Evolutionary conservation across 2,113 vertebrate genomes (phyloP).

Genomic region (Thunnus maccoyii): DNA sequence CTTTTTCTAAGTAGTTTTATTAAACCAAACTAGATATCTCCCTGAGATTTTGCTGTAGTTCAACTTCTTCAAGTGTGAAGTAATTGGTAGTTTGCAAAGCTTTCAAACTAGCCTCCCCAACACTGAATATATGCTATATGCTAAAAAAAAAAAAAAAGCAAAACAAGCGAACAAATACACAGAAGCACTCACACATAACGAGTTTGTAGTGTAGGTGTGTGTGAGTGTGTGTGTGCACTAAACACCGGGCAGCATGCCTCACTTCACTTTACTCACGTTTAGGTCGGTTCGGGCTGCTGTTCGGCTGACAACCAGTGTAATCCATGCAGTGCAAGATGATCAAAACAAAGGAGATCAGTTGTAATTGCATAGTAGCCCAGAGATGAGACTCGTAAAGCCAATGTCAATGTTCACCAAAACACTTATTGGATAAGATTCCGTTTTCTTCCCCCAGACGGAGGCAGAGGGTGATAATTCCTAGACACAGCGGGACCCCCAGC

Average conservation of each 20-base stretch:
- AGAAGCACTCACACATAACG: neutral
- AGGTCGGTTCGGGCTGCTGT: constrained; percentile 94
- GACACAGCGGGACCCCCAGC: constrained; percentile 78
- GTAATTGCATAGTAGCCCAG: constrained; percentile 99
- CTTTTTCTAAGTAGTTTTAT: too few species aligned
- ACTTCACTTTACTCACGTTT: constrained; percentile 91
- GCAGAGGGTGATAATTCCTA: constrained; percentile 72
- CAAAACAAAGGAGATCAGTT: constrained; percentile 98
- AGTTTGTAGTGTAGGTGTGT: neutral
- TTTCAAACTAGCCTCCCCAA: too few species aligned
- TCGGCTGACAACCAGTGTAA: constrained; percentile 96
- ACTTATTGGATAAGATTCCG: constrained; percentile 64
- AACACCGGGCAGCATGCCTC: constrained; percentile 25
- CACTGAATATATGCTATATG: neutral
- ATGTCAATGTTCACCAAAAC: constrained; percentile 84
- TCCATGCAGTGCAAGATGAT: constrained; percentile 99
- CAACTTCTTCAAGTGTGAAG: too few species aligned
- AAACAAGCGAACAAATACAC: neutral
- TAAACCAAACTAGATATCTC: too few species aligned
- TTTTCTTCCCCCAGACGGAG: constrained; percentile 51
- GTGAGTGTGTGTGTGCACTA: neutral
- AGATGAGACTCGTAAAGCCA: constrained; percentile 87
- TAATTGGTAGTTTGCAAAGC: too few species aligned
- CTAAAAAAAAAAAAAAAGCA: neutral
- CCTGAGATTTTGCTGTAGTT: too few species aligned